These are phyloP conservation scores for Falcaria lacertinaria DNA, from an alignment of 2,888 invertebrate species.

Conservation along the genomic window DNA sequence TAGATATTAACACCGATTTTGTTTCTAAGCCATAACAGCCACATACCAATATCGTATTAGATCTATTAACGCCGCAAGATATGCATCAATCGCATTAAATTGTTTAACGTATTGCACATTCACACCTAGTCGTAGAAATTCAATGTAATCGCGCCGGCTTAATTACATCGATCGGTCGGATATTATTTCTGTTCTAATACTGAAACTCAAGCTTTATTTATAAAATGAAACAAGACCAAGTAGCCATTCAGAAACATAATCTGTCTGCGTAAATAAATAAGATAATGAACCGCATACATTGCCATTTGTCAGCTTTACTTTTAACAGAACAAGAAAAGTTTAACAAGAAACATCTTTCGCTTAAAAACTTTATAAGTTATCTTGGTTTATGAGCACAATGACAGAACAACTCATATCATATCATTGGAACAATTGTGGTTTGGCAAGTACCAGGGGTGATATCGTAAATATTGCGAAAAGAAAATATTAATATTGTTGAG, in stretches of 20 bases:
- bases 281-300: constrained; percentile 33
- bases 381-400: constrained; percentile 59
- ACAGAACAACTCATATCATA: constrained; percentile 45
- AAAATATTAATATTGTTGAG: constrained; percentile 57
- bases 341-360: constrained; percentile 44
- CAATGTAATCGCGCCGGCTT: constrained; percentile 18
- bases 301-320: constrained; percentile 38
- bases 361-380: constrained; percentile 56
- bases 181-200: not conserved
- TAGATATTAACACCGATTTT: constrained; percentile 44
- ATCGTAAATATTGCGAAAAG: constrained; percentile 57
- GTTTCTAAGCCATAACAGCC: constrained; percentile 41
- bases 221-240: constrained; percentile 11
- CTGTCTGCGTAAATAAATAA: constrained; percentile 21
- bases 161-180: constrained; percentile 1
- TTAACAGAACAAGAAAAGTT: constrained; percentile 42
- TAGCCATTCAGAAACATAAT: constrained; percentile 9
- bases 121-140: constrained; percentile 36
- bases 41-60: constrained; percentile 49
- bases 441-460: constrained; percentile 37
- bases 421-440: constrained; percentile 50
- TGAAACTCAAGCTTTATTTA: not conserved
- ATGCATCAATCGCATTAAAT: constrained; percentile 51
- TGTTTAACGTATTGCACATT: constrained; percentile 48
- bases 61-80: constrained; percentile 49